Conservation (phyloP, 2,888 invertebrate species). For the Drosophila robusta region DNA sequence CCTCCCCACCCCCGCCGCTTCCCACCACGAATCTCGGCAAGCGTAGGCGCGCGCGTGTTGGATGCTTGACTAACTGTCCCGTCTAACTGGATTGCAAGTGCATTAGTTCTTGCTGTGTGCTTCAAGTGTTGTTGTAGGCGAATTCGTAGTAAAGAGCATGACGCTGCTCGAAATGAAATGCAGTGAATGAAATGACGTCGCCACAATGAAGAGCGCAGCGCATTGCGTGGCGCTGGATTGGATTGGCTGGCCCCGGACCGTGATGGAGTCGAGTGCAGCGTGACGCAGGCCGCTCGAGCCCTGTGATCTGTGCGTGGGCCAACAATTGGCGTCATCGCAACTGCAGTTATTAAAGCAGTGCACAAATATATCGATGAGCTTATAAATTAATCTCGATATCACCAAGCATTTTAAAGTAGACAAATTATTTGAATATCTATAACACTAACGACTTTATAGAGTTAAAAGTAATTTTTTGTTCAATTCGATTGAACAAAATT, state of each 20-base stretch:
- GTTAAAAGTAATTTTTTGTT: too few relatives aligned
- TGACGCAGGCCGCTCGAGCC: slow-evolving; percentile 3
- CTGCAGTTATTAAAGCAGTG: neutral
- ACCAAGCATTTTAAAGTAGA: too few relatives aligned
- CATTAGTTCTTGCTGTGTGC: slow-evolving; percentile 51
- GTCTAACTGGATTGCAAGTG: slow-evolving; percentile 70
- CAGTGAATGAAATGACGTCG: slow-evolving; percentile 76
- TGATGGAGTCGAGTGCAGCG: neutral
- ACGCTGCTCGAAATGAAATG: slow-evolving; percentile 59
- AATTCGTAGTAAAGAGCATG: slow-evolving; percentile 73
- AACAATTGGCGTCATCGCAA: slow-evolving; percentile 2
- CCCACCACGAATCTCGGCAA: neutral
- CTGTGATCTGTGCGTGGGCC: slow-evolving; percentile 18
- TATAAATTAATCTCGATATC: too few relatives aligned
- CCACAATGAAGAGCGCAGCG: slow-evolving; percentile 26
- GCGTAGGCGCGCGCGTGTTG: slow-evolving; percentile 70
- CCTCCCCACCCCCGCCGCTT: neutral
- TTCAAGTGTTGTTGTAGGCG: slow-evolving; percentile 15
- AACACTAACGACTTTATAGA: too few relatives aligned
- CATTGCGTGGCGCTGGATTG: neutral
- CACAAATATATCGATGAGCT: neutral
- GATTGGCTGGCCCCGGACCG: too few relatives aligned
- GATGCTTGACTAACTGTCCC: slow-evolving; percentile 58
- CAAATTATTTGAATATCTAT: too few relatives aligned
- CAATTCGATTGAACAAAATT: too few relatives aligned